Base-by-base conservation (phyloP, 1,140 invertebrate species). In the Sitobion miscanthi region DNA sequence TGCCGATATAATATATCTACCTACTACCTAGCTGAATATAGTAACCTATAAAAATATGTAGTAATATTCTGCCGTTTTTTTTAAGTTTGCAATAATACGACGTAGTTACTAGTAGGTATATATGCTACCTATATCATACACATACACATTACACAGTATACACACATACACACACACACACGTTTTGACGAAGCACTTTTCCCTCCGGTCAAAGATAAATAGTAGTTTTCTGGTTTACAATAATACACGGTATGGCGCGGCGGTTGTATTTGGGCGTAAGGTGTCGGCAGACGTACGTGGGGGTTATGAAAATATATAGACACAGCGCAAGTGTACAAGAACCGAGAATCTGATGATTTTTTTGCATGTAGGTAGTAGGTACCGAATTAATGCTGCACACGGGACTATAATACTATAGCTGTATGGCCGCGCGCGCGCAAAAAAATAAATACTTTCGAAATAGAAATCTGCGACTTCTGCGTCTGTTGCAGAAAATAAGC, bases 341-440 rank as follows among this genome's bases (percentile, higher is more conserved):
- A 14, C 62, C 14, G 62, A 38, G 25, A 54, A 14, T 69, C 54
- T 8, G 54, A n/a, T 42, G 38, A 90, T 90, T 62, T 90, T 90
- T 90, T 45, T 14, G 54, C 88, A 49, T 90, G 89, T 90, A 69
- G 89, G 89, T 69, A n/a, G 89, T 89, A 52, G 30, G 30, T 38
- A 89, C 88, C 89, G 42, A 90, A 90, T 90, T 69, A 90, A 90
- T 90, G 57, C 54, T 90, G 57, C 89, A 45, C 89, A 45, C 89
- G 89, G 14, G 54, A 69, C 88, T 90, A 87, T 54, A 54, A 87
- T 54, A 54, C 2, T 86, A n/a, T 47, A 47, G 45, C 7, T 9
- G 45, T 47, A 47, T 30, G 20, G 21, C 49, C 35, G n/a, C 49
- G n/a, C 42, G 30, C 30, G 9, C 35, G 62, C 62, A 90, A 42